phyloP scores from a whole-genome alignment of 92 coral and sea anemone genomes.

The Zoanthus gigantus region DNA sequence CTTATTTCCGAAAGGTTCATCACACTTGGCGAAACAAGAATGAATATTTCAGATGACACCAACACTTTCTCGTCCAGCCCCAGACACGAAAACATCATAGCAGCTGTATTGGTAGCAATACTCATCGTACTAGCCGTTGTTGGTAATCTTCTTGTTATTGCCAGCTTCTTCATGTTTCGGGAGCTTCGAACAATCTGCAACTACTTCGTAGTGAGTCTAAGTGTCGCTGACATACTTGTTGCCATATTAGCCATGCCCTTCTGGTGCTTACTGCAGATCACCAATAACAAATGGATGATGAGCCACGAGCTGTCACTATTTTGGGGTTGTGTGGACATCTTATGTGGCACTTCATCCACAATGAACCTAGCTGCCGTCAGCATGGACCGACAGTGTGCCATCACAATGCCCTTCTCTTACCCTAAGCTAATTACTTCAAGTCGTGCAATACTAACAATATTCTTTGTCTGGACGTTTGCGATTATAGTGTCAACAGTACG shows the following conservation, averaged over 20 bases:
- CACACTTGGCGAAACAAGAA: neutral
- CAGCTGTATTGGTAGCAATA: slow-evolving; percentile 73
- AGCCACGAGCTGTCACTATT: slow-evolving; percentile 60
- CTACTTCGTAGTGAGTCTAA: slow-evolving; percentile 86
- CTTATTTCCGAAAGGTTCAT: neutral
- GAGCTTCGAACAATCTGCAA: slow-evolving; percentile 85
- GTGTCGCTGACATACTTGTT: slow-evolving; percentile 86
- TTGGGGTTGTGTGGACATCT: slow-evolving; percentile 88
- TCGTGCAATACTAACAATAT: slow-evolving; percentile 66
- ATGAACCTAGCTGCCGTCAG: slow-evolving; percentile 92
- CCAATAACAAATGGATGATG: slow-evolving; percentile 69
- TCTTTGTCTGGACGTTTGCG: slow-evolving; percentile 79
- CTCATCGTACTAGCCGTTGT: slow-evolving; percentile 70
- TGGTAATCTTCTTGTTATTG: slow-evolving; percentile 77
- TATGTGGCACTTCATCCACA: slow-evolving; percentile 86
- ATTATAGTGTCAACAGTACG: slow-evolving; percentile 68
- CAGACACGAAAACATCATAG: slow-evolving; percentile 59
- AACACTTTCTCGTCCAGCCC: slow-evolving; percentile 44
- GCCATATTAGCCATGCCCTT: slow-evolving; percentile 89
- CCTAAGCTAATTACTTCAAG: slow-evolving; percentile 72
- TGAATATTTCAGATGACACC: slow-evolving; percentile 47
- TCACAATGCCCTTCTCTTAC: slow-evolving; percentile 79
- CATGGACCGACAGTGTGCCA: slow-evolving; percentile 85
- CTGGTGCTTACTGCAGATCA: slow-evolving; percentile 86
- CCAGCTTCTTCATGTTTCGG: slow-evolving; percentile 70